These are phyloP conservation scores for Leptestheria dahalacensis DNA, from an alignment of 1,140 invertebrate genomes.

Conservation along the genomic window DNA sequence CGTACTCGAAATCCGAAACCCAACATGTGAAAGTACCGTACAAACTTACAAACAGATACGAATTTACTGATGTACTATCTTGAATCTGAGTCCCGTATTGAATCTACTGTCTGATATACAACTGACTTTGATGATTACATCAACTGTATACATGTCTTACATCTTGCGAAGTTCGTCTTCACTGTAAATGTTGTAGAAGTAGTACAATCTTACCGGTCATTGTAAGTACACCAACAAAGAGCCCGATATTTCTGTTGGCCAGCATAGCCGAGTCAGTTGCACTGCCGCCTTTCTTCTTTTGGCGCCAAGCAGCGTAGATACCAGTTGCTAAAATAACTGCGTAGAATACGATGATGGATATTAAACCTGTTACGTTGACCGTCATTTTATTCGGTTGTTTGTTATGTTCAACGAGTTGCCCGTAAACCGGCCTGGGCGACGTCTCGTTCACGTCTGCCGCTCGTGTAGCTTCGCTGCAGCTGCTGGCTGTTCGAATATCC, in stretches of 20 bases:
- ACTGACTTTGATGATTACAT: background rate
- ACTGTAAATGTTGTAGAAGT: background rate
- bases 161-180: background rate
- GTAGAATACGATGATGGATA: slow-evolving; percentile 55
- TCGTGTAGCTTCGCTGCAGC: too few relatives aligned
- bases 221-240: slow-evolving; percentile 13
- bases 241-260: slow-evolving; percentile 7
- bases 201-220: slow-evolving; percentile 9
- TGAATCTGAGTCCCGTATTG: background rate
- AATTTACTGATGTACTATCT: background rate
- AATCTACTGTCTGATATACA: background rate
- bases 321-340: slow-evolving; percentile 48
- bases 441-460: too few relatives aligned
- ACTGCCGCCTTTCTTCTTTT: slow-evolving; percentile 28
- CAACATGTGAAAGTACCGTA: background rate
- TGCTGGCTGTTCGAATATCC: too few relatives aligned
- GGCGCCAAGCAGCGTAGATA: slow-evolving; percentile 51
- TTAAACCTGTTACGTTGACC: slow-evolving; percentile 43
- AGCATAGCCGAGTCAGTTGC: background rate
- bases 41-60: background rate
- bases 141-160: background rate
- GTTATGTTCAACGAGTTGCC: too few relatives aligned
- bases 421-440: too few relatives aligned
- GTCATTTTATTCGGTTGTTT: too few relatives aligned
- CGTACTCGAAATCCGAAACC: too few relatives aligned